phyloP scores from a whole-genome alignment of 2,888 invertebrate genomes.

The Aphodius granarius region DNA sequence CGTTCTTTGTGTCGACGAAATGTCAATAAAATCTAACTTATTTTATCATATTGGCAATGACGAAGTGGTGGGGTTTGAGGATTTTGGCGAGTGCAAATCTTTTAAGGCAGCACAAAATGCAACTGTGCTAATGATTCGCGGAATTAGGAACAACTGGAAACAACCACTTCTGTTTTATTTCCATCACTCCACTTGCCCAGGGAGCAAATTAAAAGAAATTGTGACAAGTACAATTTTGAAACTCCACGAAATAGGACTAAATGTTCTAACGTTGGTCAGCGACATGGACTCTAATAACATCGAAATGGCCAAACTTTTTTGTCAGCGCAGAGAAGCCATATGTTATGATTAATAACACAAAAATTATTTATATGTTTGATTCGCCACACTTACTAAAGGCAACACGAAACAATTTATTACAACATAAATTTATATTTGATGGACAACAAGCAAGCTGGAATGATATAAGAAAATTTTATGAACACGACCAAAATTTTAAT shows the following conservation, averaged over 20 bases:
- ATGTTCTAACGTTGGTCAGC: constrained; percentile 16
- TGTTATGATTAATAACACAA: neutral
- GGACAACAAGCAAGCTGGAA: constrained; percentile 11
- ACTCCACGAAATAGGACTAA: constrained; percentile 17
- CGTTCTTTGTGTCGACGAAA: constrained; percentile 27
- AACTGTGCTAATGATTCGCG: constrained; percentile 20
- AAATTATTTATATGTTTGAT: constrained; percentile 30
- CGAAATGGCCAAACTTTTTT: neutral
- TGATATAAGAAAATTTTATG: constrained; percentile 31
- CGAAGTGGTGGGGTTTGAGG: constrained; percentile 25
- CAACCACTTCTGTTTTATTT: constrained; percentile 28
- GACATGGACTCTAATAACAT: constrained; percentile 14
- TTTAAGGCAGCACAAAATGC: constrained; percentile 15
- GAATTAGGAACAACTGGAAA: constrained; percentile 23
- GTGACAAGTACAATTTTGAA: constrained; percentile 9
- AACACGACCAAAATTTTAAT: constrained; percentile 24
- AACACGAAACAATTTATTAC: constrained; percentile 31
- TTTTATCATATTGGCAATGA: constrained; percentile 10
- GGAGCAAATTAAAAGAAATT: constrained; percentile 15
- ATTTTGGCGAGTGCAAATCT: constrained; percentile 13
- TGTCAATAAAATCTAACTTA: neutral
- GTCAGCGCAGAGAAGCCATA: neutral
- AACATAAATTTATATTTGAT: constrained; percentile 25
- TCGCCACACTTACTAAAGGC: constrained; percentile 29
- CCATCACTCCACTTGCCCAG: constrained; percentile 8